These are phyloP conservation scores for Lasioglossum malachurum DNA, from an alignment of 2,888 invertebrate species.

Conservation along the genomic window DNA sequence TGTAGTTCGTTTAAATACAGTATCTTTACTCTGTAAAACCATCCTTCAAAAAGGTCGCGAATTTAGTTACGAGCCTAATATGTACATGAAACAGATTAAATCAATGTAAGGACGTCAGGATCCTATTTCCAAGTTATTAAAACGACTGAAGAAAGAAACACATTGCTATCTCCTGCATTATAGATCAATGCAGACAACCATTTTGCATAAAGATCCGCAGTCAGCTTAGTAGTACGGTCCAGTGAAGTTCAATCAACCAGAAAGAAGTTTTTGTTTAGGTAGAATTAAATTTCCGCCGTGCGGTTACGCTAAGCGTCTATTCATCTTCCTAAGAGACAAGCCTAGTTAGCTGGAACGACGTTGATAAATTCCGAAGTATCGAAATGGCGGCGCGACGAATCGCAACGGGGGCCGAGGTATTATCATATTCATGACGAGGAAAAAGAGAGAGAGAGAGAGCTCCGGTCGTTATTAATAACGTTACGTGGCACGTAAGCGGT, in stretches of 20 bases:
- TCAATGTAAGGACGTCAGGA: not conserved
- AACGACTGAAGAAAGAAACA: not conserved
- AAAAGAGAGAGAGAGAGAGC: not conserved
- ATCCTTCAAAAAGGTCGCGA: no score
- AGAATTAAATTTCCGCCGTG: not conserved
- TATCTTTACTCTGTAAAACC: no score
- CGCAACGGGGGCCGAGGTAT: not conserved
- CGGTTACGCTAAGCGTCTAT: not conserved
- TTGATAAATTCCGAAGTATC: constrained; percentile 1
- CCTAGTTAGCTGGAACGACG: not conserved
- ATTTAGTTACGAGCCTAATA: no score
- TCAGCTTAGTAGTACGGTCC: no score
- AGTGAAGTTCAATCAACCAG: not conserved
- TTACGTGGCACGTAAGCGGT: not conserved
- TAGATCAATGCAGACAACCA: not conserved
- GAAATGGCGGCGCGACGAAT: constrained; percentile 2
- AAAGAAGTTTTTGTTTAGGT: not conserved
- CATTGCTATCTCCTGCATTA: not conserved
- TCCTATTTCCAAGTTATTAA: not conserved
- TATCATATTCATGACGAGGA: not conserved
- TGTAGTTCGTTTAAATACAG: no score
- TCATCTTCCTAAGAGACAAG: not conserved
- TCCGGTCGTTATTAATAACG: not conserved
- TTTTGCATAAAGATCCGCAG: not conserved
- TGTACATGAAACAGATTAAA: no score